A percentile compares a stretch with the other conserved stretches of the same genome.
These are phyloP conservation scores for Calameuta filiformis DNA, from an alignment of 2,888 invertebrate species.

Conservation along the genomic window DNA sequence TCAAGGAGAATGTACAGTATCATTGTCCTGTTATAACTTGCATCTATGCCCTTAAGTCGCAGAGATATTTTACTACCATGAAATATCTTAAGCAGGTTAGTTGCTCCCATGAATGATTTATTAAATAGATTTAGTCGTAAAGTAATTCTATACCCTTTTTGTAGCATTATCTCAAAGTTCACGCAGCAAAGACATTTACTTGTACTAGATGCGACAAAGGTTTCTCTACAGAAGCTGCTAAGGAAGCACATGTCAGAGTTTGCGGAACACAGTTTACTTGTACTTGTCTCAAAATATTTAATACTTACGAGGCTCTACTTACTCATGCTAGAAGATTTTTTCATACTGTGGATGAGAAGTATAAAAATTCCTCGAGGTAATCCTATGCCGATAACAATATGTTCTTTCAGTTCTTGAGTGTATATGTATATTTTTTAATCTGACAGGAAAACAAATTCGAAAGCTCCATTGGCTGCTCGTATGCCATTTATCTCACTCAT, in stretches of 20 bases:
- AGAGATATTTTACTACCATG: slow-evolving; percentile 56
- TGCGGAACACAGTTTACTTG: slow-evolving; percentile 63
- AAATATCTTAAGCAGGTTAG: slow-evolving; percentile 64
- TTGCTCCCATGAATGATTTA: background rate
- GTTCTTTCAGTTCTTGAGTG: slow-evolving; percentile 9
- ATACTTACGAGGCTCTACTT: slow-evolving; percentile 62
- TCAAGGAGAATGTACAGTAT: slow-evolving; percentile 52
- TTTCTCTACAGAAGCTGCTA: slow-evolving; percentile 63
- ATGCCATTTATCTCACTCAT: slow-evolving; percentile 18
- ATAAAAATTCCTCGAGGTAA: slow-evolving; percentile 50
- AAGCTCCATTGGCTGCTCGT: slow-evolving; percentile 18
- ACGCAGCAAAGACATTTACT: slow-evolving; percentile 61
- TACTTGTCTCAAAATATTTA: slow-evolving; percentile 56
- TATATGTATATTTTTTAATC: slow-evolving; percentile 5
- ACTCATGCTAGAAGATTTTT: slow-evolving; percentile 61
- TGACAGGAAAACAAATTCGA: slow-evolving; percentile 34
- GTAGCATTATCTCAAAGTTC: slow-evolving; percentile 66
- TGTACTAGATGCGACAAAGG: slow-evolving; percentile 61
- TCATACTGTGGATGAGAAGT: slow-evolving; percentile 57
- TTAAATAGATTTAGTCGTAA: background rate
- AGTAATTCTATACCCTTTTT: slow-evolving; percentile 11
- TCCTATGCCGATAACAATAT: slow-evolving; percentile 10
- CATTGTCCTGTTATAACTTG: slow-evolving; percentile 60
- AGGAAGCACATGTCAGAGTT: slow-evolving; percentile 58
- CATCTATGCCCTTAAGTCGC: slow-evolving; percentile 51